Conservation (phyloP, 2,888 invertebrate species). For the Cabera pusaria region DNA sequence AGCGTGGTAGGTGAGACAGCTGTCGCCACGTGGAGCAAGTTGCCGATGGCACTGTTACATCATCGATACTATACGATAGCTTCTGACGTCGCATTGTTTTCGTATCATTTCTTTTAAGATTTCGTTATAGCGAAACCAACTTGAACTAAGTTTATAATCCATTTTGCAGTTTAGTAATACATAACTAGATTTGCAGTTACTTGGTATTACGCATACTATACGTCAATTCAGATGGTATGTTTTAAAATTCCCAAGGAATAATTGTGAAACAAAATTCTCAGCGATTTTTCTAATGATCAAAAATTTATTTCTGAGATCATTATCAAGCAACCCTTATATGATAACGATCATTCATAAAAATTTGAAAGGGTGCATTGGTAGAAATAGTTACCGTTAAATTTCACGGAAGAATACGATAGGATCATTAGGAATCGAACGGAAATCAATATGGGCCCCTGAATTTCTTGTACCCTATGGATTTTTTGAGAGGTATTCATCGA, state of each 20-base stretch:
- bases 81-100: no score
- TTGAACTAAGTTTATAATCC: no score
- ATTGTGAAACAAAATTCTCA: no score
- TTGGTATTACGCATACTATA: no score
- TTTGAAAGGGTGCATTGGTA: constrained; percentile 47
- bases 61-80: no score
- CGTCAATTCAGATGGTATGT: no score
- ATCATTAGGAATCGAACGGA: constrained; percentile 70
- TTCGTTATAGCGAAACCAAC: no score
- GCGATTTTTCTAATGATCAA: no score
- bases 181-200: no score
- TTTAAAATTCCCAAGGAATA: no score
- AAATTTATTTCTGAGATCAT: constrained; percentile 5
- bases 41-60: constrained; percentile 39
- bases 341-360: constrained; percentile 26
- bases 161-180: no score
- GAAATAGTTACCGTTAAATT: constrained; percentile 57
- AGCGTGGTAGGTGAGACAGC: constrained; percentile 50
- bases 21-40: constrained; percentile 44
- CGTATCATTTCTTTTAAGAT: no score
- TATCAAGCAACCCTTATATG: constrained; percentile 13
- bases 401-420: constrained; percentile 63
- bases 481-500: constrained; percentile 42
- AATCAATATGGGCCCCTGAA: constrained; percentile 60
- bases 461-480: constrained; percentile 48